Evolutionary conservation across 2,797 vertebrate genomes (phyloP).

Genomic region (Babyrousa celebensis): DNA sequence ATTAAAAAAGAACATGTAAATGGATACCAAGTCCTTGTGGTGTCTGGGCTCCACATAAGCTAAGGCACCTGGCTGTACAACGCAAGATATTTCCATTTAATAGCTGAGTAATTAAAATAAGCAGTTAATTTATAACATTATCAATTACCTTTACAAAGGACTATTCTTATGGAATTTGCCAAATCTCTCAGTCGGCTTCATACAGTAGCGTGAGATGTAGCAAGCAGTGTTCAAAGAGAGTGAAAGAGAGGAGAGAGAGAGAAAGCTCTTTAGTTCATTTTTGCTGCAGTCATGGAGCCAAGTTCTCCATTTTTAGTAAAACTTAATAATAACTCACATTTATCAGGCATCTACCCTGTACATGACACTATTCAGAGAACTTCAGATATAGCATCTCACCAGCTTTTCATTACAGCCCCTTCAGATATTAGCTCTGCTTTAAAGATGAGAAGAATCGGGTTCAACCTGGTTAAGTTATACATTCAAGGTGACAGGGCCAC

Average conservation of each 20-base stretch:
- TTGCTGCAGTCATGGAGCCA: not conserved
- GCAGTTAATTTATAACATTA: conserved; percentile 53
- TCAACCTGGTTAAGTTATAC: not conserved
- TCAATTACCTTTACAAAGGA: conserved; percentile 39
- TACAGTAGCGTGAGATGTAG: not conserved
- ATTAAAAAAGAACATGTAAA: conserved; percentile 5
- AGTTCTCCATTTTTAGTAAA: conserved; percentile 62
- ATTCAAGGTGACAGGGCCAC: not conserved
- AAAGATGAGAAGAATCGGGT: not conserved
- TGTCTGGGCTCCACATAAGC: not conserved
- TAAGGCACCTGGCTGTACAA: not conserved
- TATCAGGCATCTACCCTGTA: not conserved
- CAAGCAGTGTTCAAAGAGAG: not conserved
- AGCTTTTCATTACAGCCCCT: not conserved
- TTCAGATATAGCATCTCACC: not conserved
- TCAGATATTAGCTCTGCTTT: conserved; percentile 6
- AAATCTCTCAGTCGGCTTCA: conserved; percentile 10
- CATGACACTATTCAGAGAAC: not conserved
- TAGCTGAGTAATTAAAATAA: conserved; percentile 26
- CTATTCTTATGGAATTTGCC: not conserved
- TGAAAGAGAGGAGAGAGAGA: not conserved
- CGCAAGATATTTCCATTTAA: not conserved
- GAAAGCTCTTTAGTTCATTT: not conserved
- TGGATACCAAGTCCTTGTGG: not conserved
- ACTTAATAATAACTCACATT: conserved; percentile 29